Conservation (phyloP, 2,113 vertebrate genomes). For the Cichladusa arquata region DNA sequence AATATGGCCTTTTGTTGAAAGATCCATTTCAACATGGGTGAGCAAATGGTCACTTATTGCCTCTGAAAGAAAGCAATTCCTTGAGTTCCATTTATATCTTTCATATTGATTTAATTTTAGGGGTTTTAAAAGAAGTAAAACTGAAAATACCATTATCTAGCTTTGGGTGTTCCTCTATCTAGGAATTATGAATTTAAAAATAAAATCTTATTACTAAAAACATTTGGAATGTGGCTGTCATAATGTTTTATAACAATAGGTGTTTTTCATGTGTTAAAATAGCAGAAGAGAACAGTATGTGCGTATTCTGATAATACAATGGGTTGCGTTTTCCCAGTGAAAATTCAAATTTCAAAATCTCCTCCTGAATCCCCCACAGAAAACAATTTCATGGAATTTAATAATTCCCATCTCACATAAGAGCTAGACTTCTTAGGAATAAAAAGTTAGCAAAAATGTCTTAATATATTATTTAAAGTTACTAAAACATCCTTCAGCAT, state of each 20-base stretch:
- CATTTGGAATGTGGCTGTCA: background rate
- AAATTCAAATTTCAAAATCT: background rate
- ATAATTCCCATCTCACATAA: background rate
- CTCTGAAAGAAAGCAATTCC: background rate
- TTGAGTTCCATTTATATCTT: background rate
- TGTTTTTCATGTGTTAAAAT: background rate
- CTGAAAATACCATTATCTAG: background rate
- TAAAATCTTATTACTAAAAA: background rate
- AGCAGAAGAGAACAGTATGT: background rate
- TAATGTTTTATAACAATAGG: background rate
- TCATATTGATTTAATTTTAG: background rate
- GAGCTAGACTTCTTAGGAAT: background rate
- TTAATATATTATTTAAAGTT: background rate
- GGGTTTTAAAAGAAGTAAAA: background rate
- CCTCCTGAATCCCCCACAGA: background rate
- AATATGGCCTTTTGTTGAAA: slow-evolving; percentile 12
- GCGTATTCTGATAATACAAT: background rate
- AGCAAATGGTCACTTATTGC: background rate
- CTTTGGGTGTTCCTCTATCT: background rate
- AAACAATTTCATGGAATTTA: background rate
- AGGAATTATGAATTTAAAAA: background rate
- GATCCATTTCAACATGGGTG: background rate
- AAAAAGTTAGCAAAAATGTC: background rate
- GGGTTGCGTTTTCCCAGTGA: background rate
- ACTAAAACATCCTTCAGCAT: background rate